These are phyloP conservation scores for Halcyon smyrnensis DNA, from an alignment of 2,797 vertebrate species.

Conservation along the genomic window DNA sequence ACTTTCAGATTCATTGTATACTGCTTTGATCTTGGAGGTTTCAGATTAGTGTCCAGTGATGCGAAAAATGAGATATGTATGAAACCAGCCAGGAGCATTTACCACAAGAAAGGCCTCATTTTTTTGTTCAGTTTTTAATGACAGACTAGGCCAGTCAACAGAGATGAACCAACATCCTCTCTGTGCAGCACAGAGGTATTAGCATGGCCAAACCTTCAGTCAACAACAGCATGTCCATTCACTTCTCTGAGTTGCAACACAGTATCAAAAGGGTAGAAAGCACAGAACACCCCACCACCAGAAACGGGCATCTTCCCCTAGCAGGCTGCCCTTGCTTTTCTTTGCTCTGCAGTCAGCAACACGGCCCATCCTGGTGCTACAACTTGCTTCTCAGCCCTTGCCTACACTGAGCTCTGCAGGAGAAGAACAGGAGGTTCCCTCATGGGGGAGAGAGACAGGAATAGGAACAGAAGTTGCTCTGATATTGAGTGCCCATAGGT, in stretches of 20 bases:
- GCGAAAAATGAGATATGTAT: background rate
- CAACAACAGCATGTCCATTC: background rate
- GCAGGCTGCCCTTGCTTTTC: background rate
- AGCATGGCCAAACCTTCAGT: background rate
- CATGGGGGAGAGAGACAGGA: background rate
- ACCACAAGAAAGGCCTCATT: background rate
- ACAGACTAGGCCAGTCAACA: background rate
- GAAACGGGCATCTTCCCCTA: background rate
- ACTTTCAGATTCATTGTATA: background rate
- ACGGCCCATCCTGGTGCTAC: fast-evolving
- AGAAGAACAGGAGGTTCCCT: background rate
- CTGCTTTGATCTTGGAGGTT: conserved; percentile 28
- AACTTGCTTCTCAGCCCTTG: background rate
- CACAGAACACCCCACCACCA: background rate
- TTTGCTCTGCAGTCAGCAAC: background rate
- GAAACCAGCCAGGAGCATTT: background rate
- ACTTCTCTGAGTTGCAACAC: background rate
- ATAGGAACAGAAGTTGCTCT: background rate
- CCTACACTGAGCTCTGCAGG: background rate
- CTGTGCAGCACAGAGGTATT: background rate
- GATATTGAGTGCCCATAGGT: background rate
- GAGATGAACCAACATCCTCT: background rate
- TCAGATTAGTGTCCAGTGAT: background rate
- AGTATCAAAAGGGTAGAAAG: background rate
- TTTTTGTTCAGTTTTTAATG: background rate